These are phyloP conservation scores for Antheraea mylitta DNA, from an alignment of 1,140 invertebrate genomes.

Conservation along the genomic window DNA sequence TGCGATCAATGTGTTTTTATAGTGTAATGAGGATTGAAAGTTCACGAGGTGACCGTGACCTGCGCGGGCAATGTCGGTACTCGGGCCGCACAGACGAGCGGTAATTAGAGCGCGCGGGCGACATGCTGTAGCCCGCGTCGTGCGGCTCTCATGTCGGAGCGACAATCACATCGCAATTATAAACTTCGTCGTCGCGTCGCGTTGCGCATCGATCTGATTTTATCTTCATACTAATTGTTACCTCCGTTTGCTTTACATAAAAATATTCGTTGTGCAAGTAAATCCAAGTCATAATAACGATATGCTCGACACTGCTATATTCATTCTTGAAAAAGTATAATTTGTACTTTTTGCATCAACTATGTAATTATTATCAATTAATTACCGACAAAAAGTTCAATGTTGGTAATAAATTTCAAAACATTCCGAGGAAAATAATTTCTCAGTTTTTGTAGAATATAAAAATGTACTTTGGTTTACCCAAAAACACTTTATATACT, in stretches of 20 bases:
- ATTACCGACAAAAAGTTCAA: not conserved
- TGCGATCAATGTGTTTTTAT: not conserved
- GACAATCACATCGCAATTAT: conserved; percentile 1
- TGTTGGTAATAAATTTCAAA: not conserved
- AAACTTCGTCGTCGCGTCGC: not conserved
- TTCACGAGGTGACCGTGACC: not conserved
- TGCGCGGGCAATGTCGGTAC: not conserved
- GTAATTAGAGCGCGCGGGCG: conserved; percentile 13
- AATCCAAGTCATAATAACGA: not conserved
- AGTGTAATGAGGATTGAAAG: not conserved
- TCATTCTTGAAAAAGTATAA: not conserved
- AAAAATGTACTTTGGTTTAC: not conserved
- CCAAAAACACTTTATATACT: not conserved
- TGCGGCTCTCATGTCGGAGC: not conserved
- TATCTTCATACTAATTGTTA: not conserved
- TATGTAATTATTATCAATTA: not conserved
- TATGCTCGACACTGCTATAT: not conserved
- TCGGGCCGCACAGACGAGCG: conserved; percentile 2
- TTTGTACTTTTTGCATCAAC: not conserved
- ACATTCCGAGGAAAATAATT: not conserved
- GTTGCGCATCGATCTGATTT: not conserved
- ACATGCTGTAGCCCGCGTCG: conserved; percentile 1
- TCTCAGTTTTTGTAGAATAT: not conserved
- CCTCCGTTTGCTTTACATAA: not conserved
- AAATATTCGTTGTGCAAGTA: not conserved